Evolutionary conservation across 1,140 invertebrate genomes (phyloP), one percentile per base, ranked within the genome.

Genomic region (Ostrea denselamellosa): DNA sequence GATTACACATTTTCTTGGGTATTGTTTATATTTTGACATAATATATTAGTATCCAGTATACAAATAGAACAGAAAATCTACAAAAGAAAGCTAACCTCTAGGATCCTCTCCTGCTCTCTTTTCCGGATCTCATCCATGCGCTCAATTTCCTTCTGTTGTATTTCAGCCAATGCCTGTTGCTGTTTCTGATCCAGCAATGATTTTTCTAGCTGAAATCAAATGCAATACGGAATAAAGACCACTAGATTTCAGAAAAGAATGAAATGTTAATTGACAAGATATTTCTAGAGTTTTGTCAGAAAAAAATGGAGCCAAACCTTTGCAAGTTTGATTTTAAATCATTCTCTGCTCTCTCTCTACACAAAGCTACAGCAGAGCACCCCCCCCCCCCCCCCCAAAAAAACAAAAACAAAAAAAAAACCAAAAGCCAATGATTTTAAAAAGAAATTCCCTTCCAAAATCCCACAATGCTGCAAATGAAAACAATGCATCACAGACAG

Each of bases 91-190:
- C 91, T 90, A 94, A 96, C 96, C 92, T 98, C 97, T 0, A 98
- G 97, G 88, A 98, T 97, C 87, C 98, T 96, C 91, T 98, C 97
- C 71, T 98, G 97, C 95, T 98, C 98, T 87, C 97, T 96, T 87
- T 97, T 96, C 92, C 98, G 97, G 5, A 97, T 95, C 90, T 97
- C 97, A 91, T 98, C 97, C 7, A 97, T 92, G 25, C 96, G 95
- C 91, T 97, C 97, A 87, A 96, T 96, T 92, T 98, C 97, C 62
- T 96, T 94, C 28, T 97, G 95, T 89, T 97, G 97, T 90, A 96
- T 97, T 93, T 98, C 97, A 9, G 96, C 96, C 88, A 96, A 96
- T 85, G 96, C 96, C 5, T 96, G 96, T 8, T 96, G 95, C 91
- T 97, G 96, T 95, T 96, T 95, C 93, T 98, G 97, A 89, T 96